Evolutionary conservation across 2,888 invertebrate species (phyloP).

Genomic region (Trilocha varians): DNA sequence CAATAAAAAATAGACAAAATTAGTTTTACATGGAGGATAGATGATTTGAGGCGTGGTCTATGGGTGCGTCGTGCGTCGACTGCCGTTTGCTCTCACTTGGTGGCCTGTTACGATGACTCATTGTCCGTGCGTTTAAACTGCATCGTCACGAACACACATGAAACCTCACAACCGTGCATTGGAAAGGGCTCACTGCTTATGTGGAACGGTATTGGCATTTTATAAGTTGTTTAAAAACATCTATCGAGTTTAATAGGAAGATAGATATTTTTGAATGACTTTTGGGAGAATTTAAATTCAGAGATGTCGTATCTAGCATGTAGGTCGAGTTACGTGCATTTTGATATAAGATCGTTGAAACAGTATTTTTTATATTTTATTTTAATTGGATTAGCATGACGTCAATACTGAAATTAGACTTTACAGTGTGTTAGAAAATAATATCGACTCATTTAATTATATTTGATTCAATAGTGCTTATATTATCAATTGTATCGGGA

Average conservation of each 20-base stretch:
- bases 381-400: slow-evolving; percentile 33
- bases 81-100: slow-evolving; percentile 64
- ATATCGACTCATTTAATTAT: too few relatives aligned
- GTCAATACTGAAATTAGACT: too few relatives aligned
- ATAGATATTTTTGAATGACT: slow-evolving; percentile 45
- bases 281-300: slow-evolving; percentile 29
- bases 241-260: slow-evolving; percentile 20
- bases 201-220: slow-evolving; percentile 55
- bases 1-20: too few relatives aligned
- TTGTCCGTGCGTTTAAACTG: slow-evolving; percentile 43
- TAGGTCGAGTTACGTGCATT: slow-evolving; percentile 48
- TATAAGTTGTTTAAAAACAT: slow-evolving; percentile 43
- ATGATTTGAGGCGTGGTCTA: slow-evolving; percentile 11
- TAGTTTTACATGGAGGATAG: neutral
- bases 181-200: slow-evolving; percentile 64
- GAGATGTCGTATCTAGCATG: slow-evolving; percentile 48
- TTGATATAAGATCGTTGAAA: slow-evolving; percentile 14
- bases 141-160: slow-evolving; percentile 54
- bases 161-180: slow-evolving; percentile 58
- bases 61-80: slow-evolving; percentile 52
- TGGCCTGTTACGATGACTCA: slow-evolving; percentile 47
- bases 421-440: too few relatives aligned
- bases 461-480: too few relatives aligned
- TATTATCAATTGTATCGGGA: too few relatives aligned
- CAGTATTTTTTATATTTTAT: neutral